phyloP scores from a whole-genome alignment of 1,140 invertebrate species.

The Oedothorax gibbosus region DNA sequence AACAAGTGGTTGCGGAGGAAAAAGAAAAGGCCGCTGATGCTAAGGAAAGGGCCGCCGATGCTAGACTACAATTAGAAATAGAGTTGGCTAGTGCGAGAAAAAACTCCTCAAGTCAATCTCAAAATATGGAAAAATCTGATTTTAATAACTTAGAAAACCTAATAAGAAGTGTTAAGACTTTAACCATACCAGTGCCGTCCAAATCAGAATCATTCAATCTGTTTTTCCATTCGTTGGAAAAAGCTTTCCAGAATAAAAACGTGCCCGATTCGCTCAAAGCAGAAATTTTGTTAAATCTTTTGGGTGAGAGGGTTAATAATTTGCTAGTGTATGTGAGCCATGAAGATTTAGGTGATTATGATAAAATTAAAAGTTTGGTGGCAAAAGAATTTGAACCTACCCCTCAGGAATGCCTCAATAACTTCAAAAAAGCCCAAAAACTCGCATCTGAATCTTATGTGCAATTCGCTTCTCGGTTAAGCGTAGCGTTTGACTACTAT shows the following conservation, averaged over 20 bases:
- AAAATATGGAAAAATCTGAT: too few species aligned
- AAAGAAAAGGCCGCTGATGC: too few species aligned
- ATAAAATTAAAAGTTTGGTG: background rate
- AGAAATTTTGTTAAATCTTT: slow-evolving; percentile 9
- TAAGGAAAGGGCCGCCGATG: too few species aligned
- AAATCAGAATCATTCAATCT: background rate
- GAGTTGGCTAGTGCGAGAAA: too few species aligned
- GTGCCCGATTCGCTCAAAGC: background rate
- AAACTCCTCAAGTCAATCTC: too few species aligned
- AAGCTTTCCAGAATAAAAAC: background rate
- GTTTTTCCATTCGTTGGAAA: background rate
- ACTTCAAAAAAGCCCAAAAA: background rate
- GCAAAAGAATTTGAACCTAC: background rate
- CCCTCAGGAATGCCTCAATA: background rate
- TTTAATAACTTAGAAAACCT: too few species aligned
- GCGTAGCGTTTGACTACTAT: slow-evolving; percentile 26
- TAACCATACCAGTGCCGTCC: background rate
- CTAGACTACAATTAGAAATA: too few species aligned
- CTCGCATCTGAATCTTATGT: slow-evolving; percentile 6
- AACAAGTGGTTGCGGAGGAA: too few species aligned
- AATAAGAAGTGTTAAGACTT: too few species aligned
- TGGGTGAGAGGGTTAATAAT: background rate
- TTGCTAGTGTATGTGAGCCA: background rate
- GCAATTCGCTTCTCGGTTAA: background rate
- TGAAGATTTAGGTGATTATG: background rate